Base-by-base conservation (phyloP, 2,888 invertebrate species). In the Sthenelais limicola region DNA sequence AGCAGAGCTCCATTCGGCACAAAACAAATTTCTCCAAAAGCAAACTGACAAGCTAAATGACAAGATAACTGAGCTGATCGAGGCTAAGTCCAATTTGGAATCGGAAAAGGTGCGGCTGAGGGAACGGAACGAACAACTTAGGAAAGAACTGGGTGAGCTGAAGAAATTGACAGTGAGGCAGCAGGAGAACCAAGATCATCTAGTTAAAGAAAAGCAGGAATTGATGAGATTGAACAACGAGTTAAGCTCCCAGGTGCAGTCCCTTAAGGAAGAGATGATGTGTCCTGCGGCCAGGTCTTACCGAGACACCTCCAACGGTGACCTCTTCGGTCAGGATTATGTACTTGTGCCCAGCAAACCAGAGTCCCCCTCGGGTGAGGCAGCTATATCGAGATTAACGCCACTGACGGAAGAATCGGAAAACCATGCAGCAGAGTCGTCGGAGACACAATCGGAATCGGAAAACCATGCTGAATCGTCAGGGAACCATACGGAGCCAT, bases 51-150 rank as follows among this genome's bases (percentile, higher is more conserved):
- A 62, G 38, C 38, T 62, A 26, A 62, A 62, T 43, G 62, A 62
- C 62, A 62, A 62, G 62, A 62, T 62, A 24, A 43, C 62, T 35
- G 62, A 62, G 62, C 62, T 62, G 62, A 62, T 62, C 28, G 62
- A 62, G 62, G 62, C 62, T 26, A 62, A 62, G 62, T 62, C 62
- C 38, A 62, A 62, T 26, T 21, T 62, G 38, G 62, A 62, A 35
- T 35, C 38, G 38, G 62, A 62, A 43, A 35, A 43, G 62, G 62
- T 62, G 62, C 18, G 62, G 15, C 35, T 62, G 24, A 15, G 7
- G 3, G 62, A 62, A 24, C 38, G 43, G 38, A 62, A 62, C 62
- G 62, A 62, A 3, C 35, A 62, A 26, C 62, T 38, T 35, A 21
- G 24, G 3, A 18, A 38, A 43, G 62, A 62, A 21, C 43, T 35